Evolutionary conservation across 1,140 invertebrate species (phyloP).

Genomic region (Drosophila murphyi): DNA sequence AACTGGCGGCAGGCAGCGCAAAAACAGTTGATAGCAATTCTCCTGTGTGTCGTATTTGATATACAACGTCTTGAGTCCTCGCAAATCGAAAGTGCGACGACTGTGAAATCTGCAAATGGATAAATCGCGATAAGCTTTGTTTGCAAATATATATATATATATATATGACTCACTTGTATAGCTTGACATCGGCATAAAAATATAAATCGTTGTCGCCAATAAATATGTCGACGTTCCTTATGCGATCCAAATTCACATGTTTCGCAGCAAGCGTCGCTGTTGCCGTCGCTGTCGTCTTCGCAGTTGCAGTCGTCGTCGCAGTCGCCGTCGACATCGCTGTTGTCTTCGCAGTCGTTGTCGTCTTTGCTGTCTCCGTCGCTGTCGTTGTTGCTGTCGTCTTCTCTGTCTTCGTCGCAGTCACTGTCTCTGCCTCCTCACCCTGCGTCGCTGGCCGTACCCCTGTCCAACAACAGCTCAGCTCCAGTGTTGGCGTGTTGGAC

Average conservation of each 20-base stretch:
- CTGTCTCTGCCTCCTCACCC: neutral
- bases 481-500: conserved; percentile 40
- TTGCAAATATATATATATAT: conserved; percentile 1
- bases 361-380: no score
- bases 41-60: conserved; percentile 67
- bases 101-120: conserved; percentile 67
- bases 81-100: conserved; percentile 69
- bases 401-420: neutral
- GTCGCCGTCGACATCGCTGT: no score
- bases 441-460: conserved; percentile 1
- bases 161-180: conserved; percentile 71
- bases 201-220: conserved; percentile 77
- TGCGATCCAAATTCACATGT: conserved; percentile 66
- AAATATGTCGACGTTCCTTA: conserved; percentile 79
- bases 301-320: no score
- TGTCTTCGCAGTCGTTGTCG: no score
- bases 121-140: conserved; percentile 13
- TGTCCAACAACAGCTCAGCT: conserved; percentile 13
- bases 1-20: conserved; percentile 63
- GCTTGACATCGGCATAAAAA: conserved; percentile 74
- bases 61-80: conserved; percentile 68
- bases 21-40: conserved; percentile 56
- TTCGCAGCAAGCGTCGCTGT: conserved; percentile 19
- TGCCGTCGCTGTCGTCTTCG: neutral
- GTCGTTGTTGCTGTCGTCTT: no score